Conservation (phyloP, 2,113 vertebrate species). For the Nicator chloris region DNA sequence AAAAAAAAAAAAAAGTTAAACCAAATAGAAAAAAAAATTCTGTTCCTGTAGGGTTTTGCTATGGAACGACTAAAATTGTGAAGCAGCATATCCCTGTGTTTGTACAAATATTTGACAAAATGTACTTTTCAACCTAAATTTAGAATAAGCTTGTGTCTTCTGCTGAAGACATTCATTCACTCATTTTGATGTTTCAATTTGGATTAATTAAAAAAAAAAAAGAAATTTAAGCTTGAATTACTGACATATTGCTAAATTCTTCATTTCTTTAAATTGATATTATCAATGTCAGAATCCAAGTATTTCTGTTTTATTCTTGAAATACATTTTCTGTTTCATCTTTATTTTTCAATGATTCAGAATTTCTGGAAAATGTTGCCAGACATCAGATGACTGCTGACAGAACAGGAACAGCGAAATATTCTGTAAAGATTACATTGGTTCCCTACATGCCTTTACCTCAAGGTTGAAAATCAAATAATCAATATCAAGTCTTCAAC, state of each 20-base stretch:
- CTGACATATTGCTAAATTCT: background rate
- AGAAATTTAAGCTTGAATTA: background rate
- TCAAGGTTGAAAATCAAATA: constrained; percentile 27
- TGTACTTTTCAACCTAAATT: background rate
- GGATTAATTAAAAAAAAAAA: background rate
- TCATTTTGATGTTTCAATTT: background rate
- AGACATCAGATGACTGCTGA: background rate
- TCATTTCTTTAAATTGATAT: background rate
- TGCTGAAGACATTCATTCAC: background rate
- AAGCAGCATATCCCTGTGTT: background rate
- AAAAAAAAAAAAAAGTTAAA: background rate
- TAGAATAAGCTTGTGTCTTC: background rate
- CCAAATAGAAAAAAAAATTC: background rate
- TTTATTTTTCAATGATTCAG: background rate
- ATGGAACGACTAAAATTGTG: background rate
- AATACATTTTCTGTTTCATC: background rate
- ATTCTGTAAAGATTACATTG: background rate
- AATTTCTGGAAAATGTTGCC: background rate
- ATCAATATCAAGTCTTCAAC: constrained; percentile 23
- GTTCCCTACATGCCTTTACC: background rate
- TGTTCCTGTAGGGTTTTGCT: background rate
- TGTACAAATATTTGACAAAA: background rate
- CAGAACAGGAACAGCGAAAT: background rate
- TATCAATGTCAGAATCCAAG: background rate
- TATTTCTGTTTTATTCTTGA: background rate